These are phyloP conservation scores for Apotomis betuletana DNA, from an alignment of 2,888 invertebrate genomes.

Conservation along the genomic window DNA sequence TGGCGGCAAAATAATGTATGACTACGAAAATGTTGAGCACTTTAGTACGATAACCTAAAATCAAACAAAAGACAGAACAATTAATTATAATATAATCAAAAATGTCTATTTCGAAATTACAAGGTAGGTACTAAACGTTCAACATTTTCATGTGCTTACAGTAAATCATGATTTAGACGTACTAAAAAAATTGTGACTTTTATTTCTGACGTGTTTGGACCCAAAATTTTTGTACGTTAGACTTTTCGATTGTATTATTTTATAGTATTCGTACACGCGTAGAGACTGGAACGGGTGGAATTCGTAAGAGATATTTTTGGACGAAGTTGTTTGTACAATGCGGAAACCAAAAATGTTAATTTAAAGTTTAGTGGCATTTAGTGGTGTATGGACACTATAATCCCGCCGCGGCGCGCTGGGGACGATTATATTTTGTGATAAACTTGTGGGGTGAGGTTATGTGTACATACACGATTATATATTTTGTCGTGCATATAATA, in stretches of 20 bases:
- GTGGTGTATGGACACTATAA: constrained; percentile 51
- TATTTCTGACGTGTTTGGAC: constrained; percentile 53
- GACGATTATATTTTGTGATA: constrained; percentile 66
- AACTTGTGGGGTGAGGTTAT: constrained; percentile 56
- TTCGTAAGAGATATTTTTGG: constrained; percentile 63
- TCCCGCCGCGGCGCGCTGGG: background rate
- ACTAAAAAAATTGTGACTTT: constrained; percentile 48
- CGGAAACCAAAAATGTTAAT: constrained; percentile 74
- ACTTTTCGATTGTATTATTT: constrained; percentile 31
- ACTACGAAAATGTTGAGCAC: too few species aligned
- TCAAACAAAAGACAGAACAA: too few species aligned
- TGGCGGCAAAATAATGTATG: background rate
- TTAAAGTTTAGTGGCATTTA: constrained; percentile 54
- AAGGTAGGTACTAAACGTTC: too few species aligned
- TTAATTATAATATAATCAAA: too few species aligned
- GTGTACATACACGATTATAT: constrained; percentile 78
- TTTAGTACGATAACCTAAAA: too few species aligned
- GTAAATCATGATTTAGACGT: constrained; percentile 50
- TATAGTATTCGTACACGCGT: constrained; percentile 2
- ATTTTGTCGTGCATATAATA: constrained; percentile 71
- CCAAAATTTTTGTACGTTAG: constrained; percentile 58
- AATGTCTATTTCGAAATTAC: too few species aligned
- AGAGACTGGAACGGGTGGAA: constrained; percentile 30
- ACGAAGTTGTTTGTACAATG: constrained; percentile 70
- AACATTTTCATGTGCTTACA: too few species aligned